These are phyloP conservation scores for Willowsia nigromaculata DNA, from an alignment of 2,888 invertebrate genomes.

Conservation along the genomic window DNA sequence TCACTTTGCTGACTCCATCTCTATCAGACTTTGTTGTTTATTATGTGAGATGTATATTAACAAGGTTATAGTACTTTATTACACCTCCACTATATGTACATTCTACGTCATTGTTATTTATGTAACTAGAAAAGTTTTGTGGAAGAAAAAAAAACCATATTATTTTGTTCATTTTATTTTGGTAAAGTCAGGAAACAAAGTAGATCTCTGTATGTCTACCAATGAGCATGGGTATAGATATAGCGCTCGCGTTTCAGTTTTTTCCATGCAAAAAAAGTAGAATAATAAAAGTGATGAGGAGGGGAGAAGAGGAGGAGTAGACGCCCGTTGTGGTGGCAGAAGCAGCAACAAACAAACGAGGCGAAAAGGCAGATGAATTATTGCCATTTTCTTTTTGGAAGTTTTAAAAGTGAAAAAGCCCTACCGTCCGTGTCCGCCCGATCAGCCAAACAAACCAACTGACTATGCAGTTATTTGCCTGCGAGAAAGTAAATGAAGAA, in stretches of 20 bases:
- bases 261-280: not conserved
- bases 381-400: slow-evolving; percentile 52
- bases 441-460: not conserved
- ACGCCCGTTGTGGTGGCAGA: not conserved
- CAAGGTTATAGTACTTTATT: no score
- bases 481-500: not conserved
- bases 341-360: not conserved
- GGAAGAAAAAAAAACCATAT: not conserved
- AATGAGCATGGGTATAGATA: not conserved
- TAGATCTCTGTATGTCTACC: not conserved
- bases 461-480: not conserved
- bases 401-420: slow-evolving; percentile 40
- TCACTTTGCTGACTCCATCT: no score
- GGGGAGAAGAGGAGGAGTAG: slow-evolving; percentile 10
- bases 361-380: slow-evolving; percentile 46
- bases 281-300: slow-evolving; percentile 29
- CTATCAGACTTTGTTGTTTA: no score
- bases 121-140: slow-evolving; percentile 49
- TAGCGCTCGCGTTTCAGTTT: not conserved
- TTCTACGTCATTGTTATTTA: slow-evolving; percentile 31
- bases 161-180: slow-evolving; percentile 7
- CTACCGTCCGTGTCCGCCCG: not conserved
- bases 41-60: no score
- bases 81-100: no score
- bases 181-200: not conserved